phyloP scores from a whole-genome alignment of 2,888 invertebrate species.

The Arge pagana region DNA sequence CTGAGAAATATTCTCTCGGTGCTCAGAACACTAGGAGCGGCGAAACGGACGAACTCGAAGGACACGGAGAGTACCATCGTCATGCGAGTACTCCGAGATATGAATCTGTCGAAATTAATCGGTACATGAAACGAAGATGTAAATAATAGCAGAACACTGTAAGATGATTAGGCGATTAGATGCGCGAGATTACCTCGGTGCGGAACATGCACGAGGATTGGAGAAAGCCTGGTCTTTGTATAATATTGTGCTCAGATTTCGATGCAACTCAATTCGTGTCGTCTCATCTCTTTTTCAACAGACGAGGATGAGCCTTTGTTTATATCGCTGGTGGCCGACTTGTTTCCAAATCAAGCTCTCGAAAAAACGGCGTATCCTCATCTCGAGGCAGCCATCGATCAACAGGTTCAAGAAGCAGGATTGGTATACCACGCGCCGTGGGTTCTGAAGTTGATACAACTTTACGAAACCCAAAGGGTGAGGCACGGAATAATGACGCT shows the following conservation, averaged over 20 bases:
- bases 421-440: slow-evolving; percentile 93
- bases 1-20: slow-evolving; percentile 94
- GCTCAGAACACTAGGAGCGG: slow-evolving; percentile 87
- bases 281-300: slow-evolving; percentile 39
- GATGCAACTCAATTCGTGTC: neutral
- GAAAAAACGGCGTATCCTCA: slow-evolving; percentile 90
- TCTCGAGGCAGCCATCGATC: slow-evolving; percentile 84
- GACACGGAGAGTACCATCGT: slow-evolving; percentile 96
- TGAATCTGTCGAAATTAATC: slow-evolving; percentile 96
- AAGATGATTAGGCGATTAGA: no score
- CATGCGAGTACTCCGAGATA: slow-evolving; percentile 95
- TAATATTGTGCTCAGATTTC: neutral
- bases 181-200: no score
- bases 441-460: slow-evolving; percentile 92
- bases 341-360: slow-evolving; percentile 92
- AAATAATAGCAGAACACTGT: no score
- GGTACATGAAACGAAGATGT: slow-evolving; percentile 53
- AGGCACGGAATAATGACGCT: slow-evolving; percentile 96
- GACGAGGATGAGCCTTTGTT: slow-evolving; percentile 98
- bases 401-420: slow-evolving; percentile 79
- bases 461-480: slow-evolving; percentile 94
- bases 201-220: neutral
- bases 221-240: neutral
- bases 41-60: slow-evolving; percentile 87
- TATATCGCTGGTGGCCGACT: slow-evolving; percentile 91